These are phyloP conservation scores for Oscheius sp. DNA, from an alignment of 2,888 invertebrate species.

Conservation along the genomic window DNA sequence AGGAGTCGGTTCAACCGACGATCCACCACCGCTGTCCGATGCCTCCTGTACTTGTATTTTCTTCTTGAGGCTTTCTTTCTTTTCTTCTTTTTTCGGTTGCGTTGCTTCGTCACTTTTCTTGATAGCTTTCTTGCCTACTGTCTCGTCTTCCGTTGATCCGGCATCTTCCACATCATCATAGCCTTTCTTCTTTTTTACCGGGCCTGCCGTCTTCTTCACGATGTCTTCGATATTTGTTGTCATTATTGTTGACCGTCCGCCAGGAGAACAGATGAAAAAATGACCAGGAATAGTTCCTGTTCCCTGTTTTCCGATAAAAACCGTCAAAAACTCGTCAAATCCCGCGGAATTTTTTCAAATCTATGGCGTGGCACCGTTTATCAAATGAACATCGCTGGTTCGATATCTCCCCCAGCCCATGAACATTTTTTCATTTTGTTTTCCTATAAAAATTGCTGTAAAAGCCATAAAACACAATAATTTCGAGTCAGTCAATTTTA, in stretches of 20 bases:
- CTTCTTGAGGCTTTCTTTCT: background rate
- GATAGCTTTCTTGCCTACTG: background rate
- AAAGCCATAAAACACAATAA: no score
- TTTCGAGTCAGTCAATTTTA: background rate
- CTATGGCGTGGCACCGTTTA: no score
- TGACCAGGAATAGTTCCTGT: no score
- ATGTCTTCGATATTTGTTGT: background rate
- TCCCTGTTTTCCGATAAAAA: no score
- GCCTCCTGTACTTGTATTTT: no score
- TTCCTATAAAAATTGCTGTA: background rate
- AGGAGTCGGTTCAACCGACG: no score
- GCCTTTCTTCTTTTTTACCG: background rate
- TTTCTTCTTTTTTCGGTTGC: background rate
- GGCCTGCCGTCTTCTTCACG: constrained; percentile 8
- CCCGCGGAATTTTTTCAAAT: no score
- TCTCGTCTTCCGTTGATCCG: background rate
- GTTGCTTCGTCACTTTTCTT: background rate
- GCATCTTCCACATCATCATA: background rate
- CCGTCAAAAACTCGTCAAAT: background rate
- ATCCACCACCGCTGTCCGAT: no score
- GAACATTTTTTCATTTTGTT: no score
- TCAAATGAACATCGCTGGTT: no score
- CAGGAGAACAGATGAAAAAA: no score
- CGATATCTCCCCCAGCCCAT: no score
- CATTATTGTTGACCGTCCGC: background rate